Conservation (phyloP, 2,113 vertebrate genomes). For the Labeo catla region DNA sequence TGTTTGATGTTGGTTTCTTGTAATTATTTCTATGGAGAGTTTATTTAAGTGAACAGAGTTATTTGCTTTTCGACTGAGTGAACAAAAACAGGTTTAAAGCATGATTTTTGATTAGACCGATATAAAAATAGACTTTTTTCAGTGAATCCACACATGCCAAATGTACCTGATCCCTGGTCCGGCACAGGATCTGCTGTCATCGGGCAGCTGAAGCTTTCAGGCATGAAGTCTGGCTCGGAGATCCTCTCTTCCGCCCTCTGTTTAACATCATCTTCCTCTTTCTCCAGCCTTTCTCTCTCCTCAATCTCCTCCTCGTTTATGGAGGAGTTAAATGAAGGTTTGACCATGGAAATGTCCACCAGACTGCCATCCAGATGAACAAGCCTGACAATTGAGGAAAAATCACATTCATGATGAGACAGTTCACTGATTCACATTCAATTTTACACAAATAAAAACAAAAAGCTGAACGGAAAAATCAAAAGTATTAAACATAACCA, state of each 20-base stretch:
- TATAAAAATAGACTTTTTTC: too few species aligned
- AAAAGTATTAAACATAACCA: neutral
- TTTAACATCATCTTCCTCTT: slow-evolving; percentile 62
- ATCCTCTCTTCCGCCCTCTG: slow-evolving; percentile 31
- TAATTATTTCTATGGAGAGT: too few species aligned
- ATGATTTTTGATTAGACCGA: too few species aligned
- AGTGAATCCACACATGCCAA: neutral
- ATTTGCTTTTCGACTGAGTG: too few species aligned
- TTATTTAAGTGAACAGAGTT: too few species aligned
- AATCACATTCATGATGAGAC: neutral
- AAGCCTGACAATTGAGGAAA: slow-evolving; percentile 75
- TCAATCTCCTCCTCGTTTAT: slow-evolving; percentile 66
- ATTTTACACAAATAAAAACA: neutral
- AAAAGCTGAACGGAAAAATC: neutral
- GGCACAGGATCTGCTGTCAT: slow-evolving; percentile 44
- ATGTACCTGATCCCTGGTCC: slow-evolving; percentile 40
- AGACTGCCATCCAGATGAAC: slow-evolving; percentile 93
- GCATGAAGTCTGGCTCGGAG: slow-evolving; percentile 13
- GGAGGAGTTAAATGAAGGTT: slow-evolving; percentile 70
- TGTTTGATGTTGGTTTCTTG: too few species aligned
- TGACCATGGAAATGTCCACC: slow-evolving; percentile 85
- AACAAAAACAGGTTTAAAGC: too few species aligned
- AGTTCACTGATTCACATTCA: neutral
- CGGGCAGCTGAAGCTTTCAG: slow-evolving; percentile 26
- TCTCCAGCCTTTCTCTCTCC: slow-evolving; percentile 63